These are phyloP conservation scores for Halictus rubicundus DNA, from an alignment of 1,140 invertebrate genomes.

Conservation along the genomic window DNA sequence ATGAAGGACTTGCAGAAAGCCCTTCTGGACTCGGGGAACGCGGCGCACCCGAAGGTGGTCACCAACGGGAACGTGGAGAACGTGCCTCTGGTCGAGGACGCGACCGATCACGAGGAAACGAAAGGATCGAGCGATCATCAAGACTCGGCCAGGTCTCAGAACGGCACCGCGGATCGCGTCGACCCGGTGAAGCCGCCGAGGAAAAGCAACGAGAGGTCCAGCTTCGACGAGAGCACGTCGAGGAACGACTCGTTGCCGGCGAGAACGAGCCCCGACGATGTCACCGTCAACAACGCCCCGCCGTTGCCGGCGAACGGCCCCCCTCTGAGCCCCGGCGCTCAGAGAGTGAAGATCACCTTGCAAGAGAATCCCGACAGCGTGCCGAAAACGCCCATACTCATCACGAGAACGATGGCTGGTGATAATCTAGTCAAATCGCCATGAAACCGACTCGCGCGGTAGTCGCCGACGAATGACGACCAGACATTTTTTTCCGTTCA, in stretches of 20 bases:
- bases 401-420: slow-evolving; percentile 74
- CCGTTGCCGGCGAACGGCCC: slow-evolving; percentile 50
- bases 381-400: slow-evolving; percentile 78
- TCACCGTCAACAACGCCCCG: slow-evolving; percentile 42
- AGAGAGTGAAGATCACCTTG: slow-evolving; percentile 77
- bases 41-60: slow-evolving; percentile 66
- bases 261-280: slow-evolving; percentile 30
- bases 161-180: slow-evolving; percentile 44
- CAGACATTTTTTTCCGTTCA: not conserved
- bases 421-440: slow-evolving; percentile 78
- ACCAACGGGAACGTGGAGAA: slow-evolving; percentile 74
- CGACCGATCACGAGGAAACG: slow-evolving; percentile 47
- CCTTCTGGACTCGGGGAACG: slow-evolving; percentile 67
- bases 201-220: slow-evolving; percentile 48
- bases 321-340: slow-evolving; percentile 74
- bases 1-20: slow-evolving; percentile 76
- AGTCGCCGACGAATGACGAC: slow-evolving; percentile 4
- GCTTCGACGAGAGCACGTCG: slow-evolving; percentile 47
- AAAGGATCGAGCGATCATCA: slow-evolving; percentile 42
- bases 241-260: slow-evolving; percentile 58
- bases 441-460: slow-evolving; percentile 49
- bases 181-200: slow-evolving; percentile 76
- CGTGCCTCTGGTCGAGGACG: slow-evolving; percentile 69
- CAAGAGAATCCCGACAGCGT: slow-evolving; percentile 79
- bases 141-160: slow-evolving; percentile 18